Percentiles rank a stretch among this genome's conserved stretches.
Conservation (phyloP, 1,140 invertebrate genomes). For the Zaprionus africanus region DNA sequence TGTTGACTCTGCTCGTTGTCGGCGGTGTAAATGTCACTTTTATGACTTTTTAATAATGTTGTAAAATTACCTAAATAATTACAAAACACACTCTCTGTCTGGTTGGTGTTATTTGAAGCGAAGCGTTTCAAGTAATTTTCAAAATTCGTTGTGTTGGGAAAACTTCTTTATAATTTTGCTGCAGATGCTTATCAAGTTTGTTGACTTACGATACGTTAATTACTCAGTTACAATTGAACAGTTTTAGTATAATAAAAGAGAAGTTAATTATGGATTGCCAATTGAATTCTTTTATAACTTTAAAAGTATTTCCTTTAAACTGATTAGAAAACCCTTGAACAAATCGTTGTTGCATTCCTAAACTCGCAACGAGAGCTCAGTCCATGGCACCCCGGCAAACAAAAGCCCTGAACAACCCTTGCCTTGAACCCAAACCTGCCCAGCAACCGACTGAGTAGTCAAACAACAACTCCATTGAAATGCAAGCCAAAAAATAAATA, state of each 20-base stretch:
- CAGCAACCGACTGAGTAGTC: constrained; percentile 23
- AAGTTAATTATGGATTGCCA: background rate
- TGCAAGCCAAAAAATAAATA: constrained; percentile 54
- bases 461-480: constrained; percentile 55
- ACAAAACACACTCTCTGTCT: background rate
- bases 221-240: background rate
- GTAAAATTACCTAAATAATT: constrained; percentile 54
- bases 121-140: constrained; percentile 4
- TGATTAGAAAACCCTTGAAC: background rate
- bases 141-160: background rate
- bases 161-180: background rate
- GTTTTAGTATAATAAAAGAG: background rate
- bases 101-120: constrained; percentile 8
- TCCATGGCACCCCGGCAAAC: background rate
- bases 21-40: constrained; percentile 60
- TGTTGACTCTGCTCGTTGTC: constrained; percentile 37
- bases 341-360: constrained; percentile 11
- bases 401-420: constrained; percentile 46
- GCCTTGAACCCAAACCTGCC: constrained; percentile 24
- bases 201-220: background rate
- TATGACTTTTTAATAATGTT: constrained; percentile 80
- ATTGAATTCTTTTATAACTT: no score
- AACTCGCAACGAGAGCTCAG: background rate
- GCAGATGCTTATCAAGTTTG: background rate
- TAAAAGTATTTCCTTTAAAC: background rate